Evolutionary conservation across 2,888 invertebrate genomes (phyloP), one percentile per base, ranked within the genome.

Genomic region (Archips crataeganus): DNA sequence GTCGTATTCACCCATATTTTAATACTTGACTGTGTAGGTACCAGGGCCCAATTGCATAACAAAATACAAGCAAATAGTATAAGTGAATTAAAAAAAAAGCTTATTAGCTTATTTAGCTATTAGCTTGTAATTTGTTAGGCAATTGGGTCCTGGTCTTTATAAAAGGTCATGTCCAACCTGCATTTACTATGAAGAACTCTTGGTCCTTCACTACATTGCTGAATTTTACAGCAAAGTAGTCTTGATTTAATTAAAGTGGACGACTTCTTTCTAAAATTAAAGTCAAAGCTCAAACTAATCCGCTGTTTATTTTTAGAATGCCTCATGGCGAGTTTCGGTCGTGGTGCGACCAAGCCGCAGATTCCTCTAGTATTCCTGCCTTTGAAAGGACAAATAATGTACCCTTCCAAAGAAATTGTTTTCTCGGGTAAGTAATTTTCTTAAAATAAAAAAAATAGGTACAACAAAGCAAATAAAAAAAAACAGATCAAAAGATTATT

Each of bases 291-390:
- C 23, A 2, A 62, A 23, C 5, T n/a, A n/a, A 47, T 6, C 45
- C n/a, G 2, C 32, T 8, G 23, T 73, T 78, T 82, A 79, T 74
- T 95, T 95, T 65, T 95, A 96, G 96, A 96, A 92, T 96, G 96
- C 87, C 90, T 95, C 64, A 94, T 97, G 89, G 97, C 97, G 1
- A 96, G 96, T 49, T 97, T 97, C 82, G 96, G 96, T 9, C 96
- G 96, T 65, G 97, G 96, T 60, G 94, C 96, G 65, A 95, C 95
- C 4, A 95, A 95, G 72, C 94, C 96, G 10, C 97, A 97, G 87
- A 97, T 98, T 75, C 98, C 98, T 34, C 97, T 97, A 86, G 97
- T 98, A 11, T 98, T 97, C 86, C 91, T 98, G 74, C 98, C 98
- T 4, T 91, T 97, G 76, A 97, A 97, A 82, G 98, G 98, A 45